Evolutionary conservation across 1,140 invertebrate species (phyloP), one percentile per base, ranked within the genome.

Genomic region (Drosophila sulfurigaster): DNA sequence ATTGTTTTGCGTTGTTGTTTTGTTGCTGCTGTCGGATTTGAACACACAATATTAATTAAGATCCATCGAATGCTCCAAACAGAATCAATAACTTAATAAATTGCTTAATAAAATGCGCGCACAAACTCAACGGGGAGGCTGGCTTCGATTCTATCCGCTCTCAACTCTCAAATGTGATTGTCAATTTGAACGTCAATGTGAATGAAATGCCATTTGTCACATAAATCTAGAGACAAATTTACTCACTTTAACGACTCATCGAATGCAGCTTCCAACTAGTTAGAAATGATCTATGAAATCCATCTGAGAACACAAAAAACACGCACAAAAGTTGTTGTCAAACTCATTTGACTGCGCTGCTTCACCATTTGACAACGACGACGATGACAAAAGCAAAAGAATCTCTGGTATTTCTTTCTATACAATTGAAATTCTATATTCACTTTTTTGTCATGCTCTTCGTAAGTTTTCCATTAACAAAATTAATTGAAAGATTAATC

Each of bases 41-140:
- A 75, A 70, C 20, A 76, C 51, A 87, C 82, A 79, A 82, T 76
- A 77, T 79, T 79, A 86, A 82, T 86, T 70, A 73, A 87, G 77
- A 49, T 57, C 75, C 64, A 68, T 70, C 76, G 79, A 70, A 69
- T 78, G 68, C 70, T 58, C 46, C 45, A 38, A 51, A 75, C 62
- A 66, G 62, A 65, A 74, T 64, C 66, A 85, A 74, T 77, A 67
- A 73, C 68, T 76, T 79, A 76, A 76, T 86, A 86, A 85, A 85
- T 86, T 74, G 70, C 75, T 76, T 83, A 64, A 80, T 68, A 58
- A 62, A 78, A 79, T 78, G 81, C 67, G 69, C 69, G 70, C 78
- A 70, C 79, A 75, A 81, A 54, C 82, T 20, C 79, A 77, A 68
- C 76, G 64, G 82, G 71, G 45, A 25, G 20, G 15, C 20, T 28